phyloP scores from a whole-genome alignment of 2,888 invertebrate genomes.

The Oxyscelio sp. region DNA sequence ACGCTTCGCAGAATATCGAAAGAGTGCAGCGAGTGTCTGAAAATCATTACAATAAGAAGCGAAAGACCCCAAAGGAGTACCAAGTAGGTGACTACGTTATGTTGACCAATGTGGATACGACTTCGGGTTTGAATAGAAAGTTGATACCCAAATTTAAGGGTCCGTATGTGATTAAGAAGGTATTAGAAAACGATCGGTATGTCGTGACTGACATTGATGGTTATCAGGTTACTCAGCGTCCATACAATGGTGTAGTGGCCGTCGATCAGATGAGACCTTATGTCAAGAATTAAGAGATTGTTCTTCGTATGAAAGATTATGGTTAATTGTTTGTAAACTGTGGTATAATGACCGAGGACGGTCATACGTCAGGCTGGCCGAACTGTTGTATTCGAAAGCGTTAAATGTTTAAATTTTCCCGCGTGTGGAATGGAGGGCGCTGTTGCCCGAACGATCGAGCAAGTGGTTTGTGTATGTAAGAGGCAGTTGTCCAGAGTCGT shows the following conservation, averaged over 20 bases:
- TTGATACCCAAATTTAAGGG: constrained; percentile 73
- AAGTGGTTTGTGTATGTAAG: no score
- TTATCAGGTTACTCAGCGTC: neutral
- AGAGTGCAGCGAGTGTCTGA: neutral
- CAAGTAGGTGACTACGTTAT: neutral
- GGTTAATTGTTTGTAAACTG: no score
- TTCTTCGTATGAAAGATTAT: no score
- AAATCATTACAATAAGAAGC: neutral
- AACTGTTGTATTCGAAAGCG: no score
- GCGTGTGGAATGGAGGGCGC: no score
- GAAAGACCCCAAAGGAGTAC: neutral
- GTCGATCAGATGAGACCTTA: no score
- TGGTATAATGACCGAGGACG: constrained; percentile 9
- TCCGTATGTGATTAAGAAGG: constrained; percentile 41
- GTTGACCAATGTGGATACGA: neutral
- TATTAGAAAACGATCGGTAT: neutral
- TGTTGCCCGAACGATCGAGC: no score
- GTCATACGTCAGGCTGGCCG: constrained; percentile 23
- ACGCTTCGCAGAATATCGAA: neutral
- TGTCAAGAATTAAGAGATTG: no score
- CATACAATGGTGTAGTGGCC: neutral
- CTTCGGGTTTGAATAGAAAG: constrained; percentile 16
- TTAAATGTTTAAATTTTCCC: neutral
- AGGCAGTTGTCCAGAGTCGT: no score
- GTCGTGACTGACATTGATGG: neutral